phyloP scores from a whole-genome alignment of 1,140 invertebrate species.

The Megathymus violae region DNA sequence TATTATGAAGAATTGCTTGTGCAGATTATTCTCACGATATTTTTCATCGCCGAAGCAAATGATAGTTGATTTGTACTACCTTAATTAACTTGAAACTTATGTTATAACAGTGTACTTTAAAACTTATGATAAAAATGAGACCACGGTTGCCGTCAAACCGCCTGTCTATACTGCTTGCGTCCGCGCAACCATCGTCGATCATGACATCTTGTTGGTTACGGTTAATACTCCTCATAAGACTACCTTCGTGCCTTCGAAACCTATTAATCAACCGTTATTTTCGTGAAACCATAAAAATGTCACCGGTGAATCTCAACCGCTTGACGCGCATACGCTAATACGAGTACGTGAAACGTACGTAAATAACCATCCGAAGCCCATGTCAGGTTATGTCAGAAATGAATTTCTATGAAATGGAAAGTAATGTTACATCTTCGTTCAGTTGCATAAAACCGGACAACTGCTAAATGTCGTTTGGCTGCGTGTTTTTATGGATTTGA shows the following conservation, averaged over 20 bases:
- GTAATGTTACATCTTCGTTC: conserved; percentile 27
- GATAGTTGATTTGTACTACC: no score
- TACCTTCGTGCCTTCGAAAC: no score
- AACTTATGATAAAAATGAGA: no score
- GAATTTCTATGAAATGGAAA: conserved; percentile 28
- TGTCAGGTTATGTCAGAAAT: conserved; percentile 26
- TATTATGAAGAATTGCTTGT: no score
- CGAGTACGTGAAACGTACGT: neutral
- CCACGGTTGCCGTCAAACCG: no score
- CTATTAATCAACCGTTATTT: neutral
- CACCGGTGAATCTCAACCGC: neutral
- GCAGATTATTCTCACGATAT: no score
- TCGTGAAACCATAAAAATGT: neutral
- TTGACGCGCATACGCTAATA: neutral
- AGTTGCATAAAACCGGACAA: conserved; percentile 24
- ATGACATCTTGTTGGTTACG: no score
- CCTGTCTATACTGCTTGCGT: no score
- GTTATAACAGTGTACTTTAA: no score
- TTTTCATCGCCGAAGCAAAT: no score
- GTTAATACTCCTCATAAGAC: neutral
- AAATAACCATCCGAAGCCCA: conserved; percentile 9
- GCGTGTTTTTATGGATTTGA: conserved; percentile 30
- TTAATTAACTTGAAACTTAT: no score
- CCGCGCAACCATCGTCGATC: no score
- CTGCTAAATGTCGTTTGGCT: conserved; percentile 17